phyloP scores from a whole-genome alignment of 2,113 vertebrate genomes.

The Oreotrochilus melanogaster region DNA sequence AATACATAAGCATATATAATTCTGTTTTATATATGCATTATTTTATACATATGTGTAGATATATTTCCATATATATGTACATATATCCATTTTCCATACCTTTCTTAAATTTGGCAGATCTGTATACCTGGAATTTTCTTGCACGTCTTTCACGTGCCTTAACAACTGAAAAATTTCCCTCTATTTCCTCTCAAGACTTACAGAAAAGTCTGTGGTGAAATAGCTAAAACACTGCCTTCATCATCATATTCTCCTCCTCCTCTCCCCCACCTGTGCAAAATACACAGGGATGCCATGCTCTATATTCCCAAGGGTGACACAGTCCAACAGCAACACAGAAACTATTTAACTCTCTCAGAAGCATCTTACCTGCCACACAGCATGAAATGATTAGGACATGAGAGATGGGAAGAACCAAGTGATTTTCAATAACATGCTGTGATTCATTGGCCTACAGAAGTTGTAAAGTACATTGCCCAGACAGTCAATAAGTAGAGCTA shows the following conservation, averaged over 20 bases:
- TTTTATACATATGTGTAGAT: not conserved
- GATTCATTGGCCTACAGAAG: slow-evolving; percentile 23
- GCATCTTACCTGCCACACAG: not conserved
- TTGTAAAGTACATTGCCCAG: slow-evolving; percentile 28
- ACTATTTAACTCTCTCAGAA: not conserved
- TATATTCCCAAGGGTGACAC: not conserved
- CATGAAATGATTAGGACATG: not conserved
- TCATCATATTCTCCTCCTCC: not conserved
- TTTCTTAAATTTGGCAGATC: not conserved
- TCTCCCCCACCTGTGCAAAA: not conserved
- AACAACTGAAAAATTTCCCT: not conserved
- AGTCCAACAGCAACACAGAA: not conserved
- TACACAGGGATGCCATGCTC: not conserved
- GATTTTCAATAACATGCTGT: slow-evolving; percentile 37
- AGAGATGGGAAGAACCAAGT: not conserved
- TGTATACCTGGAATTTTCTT: not conserved
- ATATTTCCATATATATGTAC: not conserved
- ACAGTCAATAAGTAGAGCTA: slow-evolving; percentile 34
- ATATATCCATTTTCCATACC: not conserved
- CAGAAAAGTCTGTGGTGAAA: not conserved
- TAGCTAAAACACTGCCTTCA: not conserved
- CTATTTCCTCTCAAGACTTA: not conserved
- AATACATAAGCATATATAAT: not conserved
- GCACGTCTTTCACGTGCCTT: not conserved
- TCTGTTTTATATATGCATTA: not conserved